phyloP scores from a whole-genome alignment of 1,140 invertebrate genomes.

The Agraylea sexmaculata region DNA sequence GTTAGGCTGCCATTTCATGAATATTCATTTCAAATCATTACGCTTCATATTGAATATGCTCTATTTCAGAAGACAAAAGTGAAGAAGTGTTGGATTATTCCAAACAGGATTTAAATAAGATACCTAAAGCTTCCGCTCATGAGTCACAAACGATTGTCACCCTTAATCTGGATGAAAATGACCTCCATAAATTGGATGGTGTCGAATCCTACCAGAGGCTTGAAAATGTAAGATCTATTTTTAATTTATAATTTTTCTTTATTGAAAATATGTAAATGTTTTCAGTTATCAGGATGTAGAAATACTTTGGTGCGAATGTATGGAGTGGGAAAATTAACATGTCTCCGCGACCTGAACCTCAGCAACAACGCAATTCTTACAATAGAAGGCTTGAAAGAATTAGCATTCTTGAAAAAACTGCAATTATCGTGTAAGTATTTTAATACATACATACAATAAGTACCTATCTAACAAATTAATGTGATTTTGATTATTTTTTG shows the following conservation, averaged over 20 bases:
- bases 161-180: slow-evolving; percentile 77
- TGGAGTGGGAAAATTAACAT: slow-evolving; percentile 65
- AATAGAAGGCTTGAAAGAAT: slow-evolving; percentile 79
- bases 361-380: slow-evolving; percentile 78
- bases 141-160: slow-evolving; percentile 55
- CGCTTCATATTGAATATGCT: too few relatives aligned
- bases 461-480: neutral
- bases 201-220: slow-evolving; percentile 68
- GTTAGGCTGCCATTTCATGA: too few relatives aligned
- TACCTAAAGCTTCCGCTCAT: slow-evolving; percentile 52
- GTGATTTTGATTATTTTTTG: neutral
- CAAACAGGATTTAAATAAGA: slow-evolving; percentile 58
- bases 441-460: slow-evolving; percentile 30
- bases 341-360: slow-evolving; percentile 69
- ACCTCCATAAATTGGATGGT: slow-evolving; percentile 74
- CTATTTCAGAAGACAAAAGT: too few relatives aligned
- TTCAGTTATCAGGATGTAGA: slow-evolving; percentile 67
- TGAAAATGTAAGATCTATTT: slow-evolving; percentile 53
- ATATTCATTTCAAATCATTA: too few relatives aligned
- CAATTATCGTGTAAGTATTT: slow-evolving; percentile 44
- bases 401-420: slow-evolving; percentile 65
- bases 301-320: slow-evolving; percentile 81
- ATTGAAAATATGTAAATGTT: slow-evolving; percentile 19
- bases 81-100: slow-evolving; percentile 52
- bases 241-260: slow-evolving; percentile 7